Evolutionary conservation across 2,113 vertebrate genomes (phyloP).

Genomic region (Oxyura jamaicensis): DNA sequence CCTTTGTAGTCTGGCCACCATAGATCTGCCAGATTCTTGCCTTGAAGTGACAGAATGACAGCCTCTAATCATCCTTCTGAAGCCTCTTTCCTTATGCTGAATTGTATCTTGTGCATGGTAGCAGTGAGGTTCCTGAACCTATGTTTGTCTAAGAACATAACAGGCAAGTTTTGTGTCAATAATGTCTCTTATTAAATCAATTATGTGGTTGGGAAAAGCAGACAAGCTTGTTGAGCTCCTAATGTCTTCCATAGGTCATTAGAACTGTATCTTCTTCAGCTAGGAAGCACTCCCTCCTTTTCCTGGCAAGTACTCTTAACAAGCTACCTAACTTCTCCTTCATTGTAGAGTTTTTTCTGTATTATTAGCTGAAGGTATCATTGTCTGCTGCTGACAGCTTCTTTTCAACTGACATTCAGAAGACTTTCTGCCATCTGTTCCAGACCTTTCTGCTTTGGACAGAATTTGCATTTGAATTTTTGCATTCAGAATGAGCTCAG

Average conservation of each 20-base stretch:
- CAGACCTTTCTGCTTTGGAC: conserved; percentile 15
- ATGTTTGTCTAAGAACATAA: not conserved
- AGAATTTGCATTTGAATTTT: conserved; percentile 10
- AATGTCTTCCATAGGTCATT: not conserved
- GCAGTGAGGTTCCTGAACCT: not conserved
- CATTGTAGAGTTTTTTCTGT: not conserved
- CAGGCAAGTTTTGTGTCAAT: not conserved
- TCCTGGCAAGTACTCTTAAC: not conserved
- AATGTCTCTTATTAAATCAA: not conserved
- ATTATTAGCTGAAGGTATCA: not conserved
- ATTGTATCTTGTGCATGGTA: not conserved
- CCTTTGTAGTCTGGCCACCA: not conserved
- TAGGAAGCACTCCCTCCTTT: not conserved
- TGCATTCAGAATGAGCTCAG: not conserved
- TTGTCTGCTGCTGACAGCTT: conserved; percentile 15
- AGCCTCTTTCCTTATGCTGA: not conserved
- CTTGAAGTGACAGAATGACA: not conserved
- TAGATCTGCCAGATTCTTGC: not conserved
- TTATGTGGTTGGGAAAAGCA: not conserved
- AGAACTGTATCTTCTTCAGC: not conserved
- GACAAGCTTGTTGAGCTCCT: not conserved
- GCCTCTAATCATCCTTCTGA: not conserved
- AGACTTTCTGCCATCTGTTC: conserved; percentile 45
- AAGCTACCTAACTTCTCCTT: not conserved
- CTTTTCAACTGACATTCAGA: conserved; percentile 11